Percentiles rank a stretch among this genome's conserved stretches.
These are phyloP conservation scores for Hucho hucho DNA, from an alignment of 2,113 vertebrate species.

Conservation along the genomic window DNA sequence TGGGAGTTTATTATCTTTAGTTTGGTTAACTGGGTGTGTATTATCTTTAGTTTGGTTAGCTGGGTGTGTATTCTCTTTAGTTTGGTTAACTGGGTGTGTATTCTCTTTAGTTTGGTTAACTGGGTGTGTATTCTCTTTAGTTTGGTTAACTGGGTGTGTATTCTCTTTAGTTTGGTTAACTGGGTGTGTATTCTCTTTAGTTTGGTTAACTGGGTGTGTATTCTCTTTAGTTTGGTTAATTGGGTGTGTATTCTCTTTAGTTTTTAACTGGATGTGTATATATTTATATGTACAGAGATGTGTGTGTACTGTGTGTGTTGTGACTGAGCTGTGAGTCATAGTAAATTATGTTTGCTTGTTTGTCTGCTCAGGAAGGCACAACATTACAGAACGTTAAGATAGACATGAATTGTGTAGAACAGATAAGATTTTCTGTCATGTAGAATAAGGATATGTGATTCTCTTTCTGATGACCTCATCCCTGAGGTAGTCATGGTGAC, in stretches of 20 bases:
- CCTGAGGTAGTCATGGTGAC: background rate
- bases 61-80: too few relatives aligned
- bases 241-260: too few relatives aligned
- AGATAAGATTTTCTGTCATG: background rate
- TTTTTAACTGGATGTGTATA: background rate
- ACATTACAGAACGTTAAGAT: too few relatives aligned
- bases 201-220: too few relatives aligned
- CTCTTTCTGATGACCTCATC: background rate
- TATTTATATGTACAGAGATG: slow-evolving; percentile 55
- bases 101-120: too few relatives aligned
- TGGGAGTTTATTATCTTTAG: slow-evolving; percentile 10
- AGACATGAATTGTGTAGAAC: background rate
- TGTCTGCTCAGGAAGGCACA: background rate
- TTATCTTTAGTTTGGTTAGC: background rate
- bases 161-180: too few relatives aligned
- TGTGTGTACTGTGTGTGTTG: slow-evolving; percentile 30
- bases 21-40: slow-evolving; percentile 49
- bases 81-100: too few relatives aligned
- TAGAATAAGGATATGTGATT: background rate
- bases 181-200: too few relatives aligned
- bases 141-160: too few relatives aligned
- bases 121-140: too few relatives aligned
- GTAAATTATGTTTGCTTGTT: background rate
- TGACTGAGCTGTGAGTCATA: slow-evolving; percentile 8
- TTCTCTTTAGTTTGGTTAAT: too few relatives aligned